Base-by-base conservation (phyloP, 2,797 vertebrate species). In the Apogon talboti region DNA sequence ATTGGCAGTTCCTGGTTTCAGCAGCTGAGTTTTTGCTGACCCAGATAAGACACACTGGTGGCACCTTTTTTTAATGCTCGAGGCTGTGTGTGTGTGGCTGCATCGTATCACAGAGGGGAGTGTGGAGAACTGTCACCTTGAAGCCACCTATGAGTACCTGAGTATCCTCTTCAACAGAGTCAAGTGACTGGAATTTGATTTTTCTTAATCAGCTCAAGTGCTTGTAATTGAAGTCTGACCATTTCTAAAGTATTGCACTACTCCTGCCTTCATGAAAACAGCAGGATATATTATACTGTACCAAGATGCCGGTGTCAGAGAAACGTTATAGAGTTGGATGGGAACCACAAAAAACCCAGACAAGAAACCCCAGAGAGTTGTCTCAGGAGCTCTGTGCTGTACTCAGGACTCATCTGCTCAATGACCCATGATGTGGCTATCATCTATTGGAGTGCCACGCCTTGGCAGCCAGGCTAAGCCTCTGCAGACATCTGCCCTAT, bases 71-170 rank as follows among this genome's bases (percentile, higher is more conserved):
- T 30, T 21, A 54, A 66, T 6, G 16, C n/a, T 15, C 40, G 30
- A 40, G 37, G 15, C 56, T 24, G 24, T 13, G 13, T 24, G 24
- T 13, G 13, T 42, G 59, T 3, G 54, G 9, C 54, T 57, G 50
- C 38, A 66, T 16, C 11, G 14, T 42, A 41, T 60, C 50, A 38
- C 1, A 37, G 37, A 66, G 57, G 57, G 57, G 62, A 53, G 38
- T 33, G 6, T 14, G 46, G 2, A 12, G 43, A 61, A 45, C 76
- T 47, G 67, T 84, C 77, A 79, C 74, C 74, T 79, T 82, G 74
- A 76, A 71, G 60, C 66, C 63, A 40, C 74, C 35, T 54, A 58
- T 44, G 13, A 16, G 19, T 49, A 19, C 38, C 3, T 3, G 37
- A 40, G 12, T 3, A 3, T 47, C 49, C 60, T 11, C 2, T 24